Percentiles rank a stretch among this genome's conserved stretches.
These are phyloP conservation scores for Odontomachus brunneus DNA, from an alignment of 1,140 invertebrate genomes.

Conservation along the genomic window DNA sequence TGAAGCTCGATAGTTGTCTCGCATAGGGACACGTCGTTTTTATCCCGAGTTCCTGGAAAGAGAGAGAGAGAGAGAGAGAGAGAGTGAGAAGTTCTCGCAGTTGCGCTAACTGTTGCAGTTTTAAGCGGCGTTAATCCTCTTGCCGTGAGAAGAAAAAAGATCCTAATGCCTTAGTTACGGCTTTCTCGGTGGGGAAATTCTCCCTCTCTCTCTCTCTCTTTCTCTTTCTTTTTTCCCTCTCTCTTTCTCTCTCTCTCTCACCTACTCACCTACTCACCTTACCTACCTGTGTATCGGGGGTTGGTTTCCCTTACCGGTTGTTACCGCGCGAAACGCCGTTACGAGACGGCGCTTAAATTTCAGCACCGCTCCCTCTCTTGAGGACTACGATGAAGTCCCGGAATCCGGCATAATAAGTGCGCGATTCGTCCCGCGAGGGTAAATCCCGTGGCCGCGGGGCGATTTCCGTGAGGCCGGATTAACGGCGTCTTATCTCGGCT, in stretches of 20 bases:
- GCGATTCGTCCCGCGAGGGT: constrained; percentile 37
- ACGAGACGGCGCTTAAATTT: constrained; percentile 53
- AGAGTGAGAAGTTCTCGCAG: constrained; percentile 7
- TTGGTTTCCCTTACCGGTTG: constrained; percentile 38
- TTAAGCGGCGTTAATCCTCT: constrained; percentile 59
- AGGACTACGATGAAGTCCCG: constrained; percentile 49
- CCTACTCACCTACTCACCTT: neutral
- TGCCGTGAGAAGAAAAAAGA: constrained; percentile 56
- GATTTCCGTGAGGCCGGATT: constrained; percentile 40
- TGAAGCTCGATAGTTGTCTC: constrained; percentile 22
- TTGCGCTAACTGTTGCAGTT: constrained; percentile 7
- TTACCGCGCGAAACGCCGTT: constrained; percentile 32
- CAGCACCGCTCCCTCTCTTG: neutral
- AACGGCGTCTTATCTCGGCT: constrained; percentile 50
- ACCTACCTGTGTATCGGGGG: neutral
- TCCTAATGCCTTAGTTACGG: constrained; percentile 51
- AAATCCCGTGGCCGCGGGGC: constrained; percentile 24
- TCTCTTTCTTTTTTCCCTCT: no score
- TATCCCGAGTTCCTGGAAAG: neutral
- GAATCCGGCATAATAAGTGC: constrained; percentile 47
- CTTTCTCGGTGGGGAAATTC: constrained; percentile 42
- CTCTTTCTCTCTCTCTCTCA: no score
- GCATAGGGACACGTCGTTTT: constrained; percentile 18
- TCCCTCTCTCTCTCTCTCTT: no score
- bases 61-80: no score